phyloP scores from a whole-genome alignment of 2,797 vertebrate species.

The Gephyroberyx darwinii region DNA sequence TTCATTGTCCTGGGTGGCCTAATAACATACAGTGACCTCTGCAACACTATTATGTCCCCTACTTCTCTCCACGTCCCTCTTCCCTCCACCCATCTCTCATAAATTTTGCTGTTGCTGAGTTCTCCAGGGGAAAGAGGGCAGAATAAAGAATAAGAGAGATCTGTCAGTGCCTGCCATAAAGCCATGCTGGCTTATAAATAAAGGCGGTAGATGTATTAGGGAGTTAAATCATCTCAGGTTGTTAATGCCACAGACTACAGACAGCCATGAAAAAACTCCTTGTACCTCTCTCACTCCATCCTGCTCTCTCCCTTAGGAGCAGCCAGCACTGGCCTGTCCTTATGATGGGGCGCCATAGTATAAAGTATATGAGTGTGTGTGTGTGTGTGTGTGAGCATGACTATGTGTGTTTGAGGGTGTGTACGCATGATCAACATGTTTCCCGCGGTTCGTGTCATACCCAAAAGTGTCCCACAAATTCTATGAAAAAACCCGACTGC shows the following conservation, averaged over 20 bases:
- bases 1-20: conserved; percentile 47
- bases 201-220: conserved; percentile 70
- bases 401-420: neutral
- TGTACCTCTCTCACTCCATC: conserved; percentile 23
- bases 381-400: conserved; percentile 20
- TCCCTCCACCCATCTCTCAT: conserved; percentile 14
- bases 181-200: conserved; percentile 71
- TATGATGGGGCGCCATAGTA: conserved; percentile 39
- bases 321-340: conserved; percentile 16
- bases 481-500: too few relatives aligned
- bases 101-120: conserved; percentile 48
- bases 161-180: conserved; percentile 72
- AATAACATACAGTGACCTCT: conserved; percentile 52
- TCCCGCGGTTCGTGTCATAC: neutral
- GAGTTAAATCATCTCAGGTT: conserved; percentile 75
- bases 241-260: conserved; percentile 72
- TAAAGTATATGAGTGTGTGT: conserved; percentile 7
- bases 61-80: conserved; percentile 35
- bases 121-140: conserved; percentile 44
- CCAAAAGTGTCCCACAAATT: too few relatives aligned
- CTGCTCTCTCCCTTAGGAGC: conserved; percentile 38
- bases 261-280: conserved; percentile 67
- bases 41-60: conserved; percentile 53
- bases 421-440: neutral
- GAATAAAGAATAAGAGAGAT: conserved; percentile 57